phyloP scores from a whole-genome alignment of 2,113 vertebrate genomes.

The Leuciscus idus region DNA sequence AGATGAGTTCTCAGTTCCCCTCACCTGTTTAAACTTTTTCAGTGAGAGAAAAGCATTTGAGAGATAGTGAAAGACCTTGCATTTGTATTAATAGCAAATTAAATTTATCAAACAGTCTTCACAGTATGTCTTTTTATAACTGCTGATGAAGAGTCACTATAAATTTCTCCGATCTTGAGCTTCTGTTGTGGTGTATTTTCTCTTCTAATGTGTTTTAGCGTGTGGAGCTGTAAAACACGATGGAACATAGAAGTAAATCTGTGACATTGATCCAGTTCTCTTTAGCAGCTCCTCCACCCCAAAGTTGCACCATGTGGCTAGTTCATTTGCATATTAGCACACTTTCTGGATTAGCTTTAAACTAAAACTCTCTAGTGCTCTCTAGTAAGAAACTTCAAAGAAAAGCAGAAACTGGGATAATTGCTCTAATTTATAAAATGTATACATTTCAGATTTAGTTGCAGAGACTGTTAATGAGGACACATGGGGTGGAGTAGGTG shows the following conservation, averaged over 20 bases:
- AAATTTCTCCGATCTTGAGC: not conserved
- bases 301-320: not conserved
- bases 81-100: constrained; percentile 1
- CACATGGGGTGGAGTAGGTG: not conserved
- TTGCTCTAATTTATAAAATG: not conserved
- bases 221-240: constrained; percentile 6
- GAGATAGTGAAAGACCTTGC: not conserved
- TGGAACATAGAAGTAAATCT: not conserved
- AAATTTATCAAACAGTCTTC: not conserved
- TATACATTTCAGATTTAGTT: not conserved
- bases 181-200: not conserved
- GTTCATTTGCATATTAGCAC: constrained; percentile 5
- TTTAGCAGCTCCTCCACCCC: not conserved
- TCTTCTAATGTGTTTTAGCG: not conserved
- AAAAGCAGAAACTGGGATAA: not conserved
- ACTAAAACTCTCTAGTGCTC: not conserved
- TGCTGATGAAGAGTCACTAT: not conserved
- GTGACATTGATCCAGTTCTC: not conserved
- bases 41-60: not conserved
- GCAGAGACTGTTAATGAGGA: constrained; percentile 5
- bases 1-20: not conserved
- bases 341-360: not conserved
- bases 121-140: not conserved
- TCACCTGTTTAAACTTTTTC: constrained; percentile 15
- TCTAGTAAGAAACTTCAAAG: not conserved